Evolutionary conservation across 2,797 vertebrate species (phyloP).

Genomic region (Holocentrus rufus): DNA sequence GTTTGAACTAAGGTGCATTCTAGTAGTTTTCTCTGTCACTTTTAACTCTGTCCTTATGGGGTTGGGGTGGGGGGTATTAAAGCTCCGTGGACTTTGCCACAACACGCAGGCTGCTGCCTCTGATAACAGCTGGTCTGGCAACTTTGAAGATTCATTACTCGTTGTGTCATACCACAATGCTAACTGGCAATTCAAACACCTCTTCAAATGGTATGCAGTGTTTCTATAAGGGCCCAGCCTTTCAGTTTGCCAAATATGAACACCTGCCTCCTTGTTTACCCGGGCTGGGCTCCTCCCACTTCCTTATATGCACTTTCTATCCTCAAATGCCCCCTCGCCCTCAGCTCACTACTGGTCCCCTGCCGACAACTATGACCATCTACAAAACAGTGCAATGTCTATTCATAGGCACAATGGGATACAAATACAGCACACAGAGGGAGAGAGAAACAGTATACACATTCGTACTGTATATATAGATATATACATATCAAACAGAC

Average conservation of each 20-base stretch:
- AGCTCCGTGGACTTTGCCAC: slow-evolving; percentile 56
- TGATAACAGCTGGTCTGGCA: slow-evolving; percentile 39
- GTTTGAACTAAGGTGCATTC: slow-evolving; percentile 76
- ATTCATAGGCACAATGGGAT: slow-evolving; percentile 83
- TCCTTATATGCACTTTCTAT: slow-evolving; percentile 63
- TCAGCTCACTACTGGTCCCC: slow-evolving; percentile 64
- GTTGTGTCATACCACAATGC: slow-evolving; percentile 14
- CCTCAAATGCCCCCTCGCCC: slow-evolving; percentile 69
- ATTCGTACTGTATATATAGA: slow-evolving; percentile 64
- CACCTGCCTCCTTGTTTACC: slow-evolving; percentile 53
- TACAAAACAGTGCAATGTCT: slow-evolving; percentile 84
- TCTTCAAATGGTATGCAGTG: slow-evolving; percentile 44
- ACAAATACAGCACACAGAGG: slow-evolving; percentile 73
- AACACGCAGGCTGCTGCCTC: slow-evolving; percentile 37
- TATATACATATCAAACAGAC: slow-evolving; percentile 48
- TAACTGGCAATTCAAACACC: slow-evolving; percentile 34
- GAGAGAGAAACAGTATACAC: slow-evolving; percentile 60
- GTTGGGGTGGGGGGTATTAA: slow-evolving; percentile 25
- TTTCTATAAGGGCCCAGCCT: slow-evolving; percentile 49
- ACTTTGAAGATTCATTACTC: neutral
- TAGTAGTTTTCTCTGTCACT: slow-evolving; percentile 15
- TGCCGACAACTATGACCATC: slow-evolving; percentile 73
- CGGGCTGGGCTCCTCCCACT: slow-evolving; percentile 65
- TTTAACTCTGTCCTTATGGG: slow-evolving; percentile 27
- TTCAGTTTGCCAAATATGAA: slow-evolving; percentile 2